Base-by-base conservation (phyloP, 2,888 invertebrate genomes). In the Drosophila antonietae region DNA sequence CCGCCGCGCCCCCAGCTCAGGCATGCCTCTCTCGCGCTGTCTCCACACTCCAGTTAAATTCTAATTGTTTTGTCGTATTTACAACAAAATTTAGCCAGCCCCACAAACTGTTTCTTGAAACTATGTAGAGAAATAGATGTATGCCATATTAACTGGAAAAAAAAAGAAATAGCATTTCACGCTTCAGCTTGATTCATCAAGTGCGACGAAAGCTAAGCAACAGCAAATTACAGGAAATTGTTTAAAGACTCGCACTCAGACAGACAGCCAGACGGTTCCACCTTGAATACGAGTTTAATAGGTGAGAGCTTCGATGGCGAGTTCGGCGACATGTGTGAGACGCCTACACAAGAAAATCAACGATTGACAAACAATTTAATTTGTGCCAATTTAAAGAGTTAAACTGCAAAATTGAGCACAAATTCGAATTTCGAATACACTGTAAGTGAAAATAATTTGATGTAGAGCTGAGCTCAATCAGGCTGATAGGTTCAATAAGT, bases 211-310 rank as follows among this genome's bases (percentile, higher is more conserved):
- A 70, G 51, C 61, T 46, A 51, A 76, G 78, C 81, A 71, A 62
- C 51, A 73, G 83, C 61, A 88, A 84, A 88, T 83, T 79, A 75
- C 72, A 73, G 76, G 80, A 73, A 76, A 82, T 63, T 56, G 79
- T 73, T 73, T 58, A 44, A 39, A 28, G 56, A 68, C 62, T 58
- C 62, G 51, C 46, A 33, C 44, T n/a, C 31, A 33, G n/a, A 23
- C 31, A 41, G 41, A 8, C 9, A 15, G 52, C 6, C 20, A n/a
- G 37, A 63, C 46, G 70, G 87, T 88, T 84, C 84, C 89, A 84
- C 84, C 84, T 86, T 86, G 75, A 73, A 73, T 71, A 68, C 75
- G 23, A 28, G 28, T 18, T 73, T 86, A 88, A 88, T 79, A 39
- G 87, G 53, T 52, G 68, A 59, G 64, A 66, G 78, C 33, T 28